Conservation (phyloP, 2,888 invertebrate genomes). For the Criorhina ranunculi region DNA sequence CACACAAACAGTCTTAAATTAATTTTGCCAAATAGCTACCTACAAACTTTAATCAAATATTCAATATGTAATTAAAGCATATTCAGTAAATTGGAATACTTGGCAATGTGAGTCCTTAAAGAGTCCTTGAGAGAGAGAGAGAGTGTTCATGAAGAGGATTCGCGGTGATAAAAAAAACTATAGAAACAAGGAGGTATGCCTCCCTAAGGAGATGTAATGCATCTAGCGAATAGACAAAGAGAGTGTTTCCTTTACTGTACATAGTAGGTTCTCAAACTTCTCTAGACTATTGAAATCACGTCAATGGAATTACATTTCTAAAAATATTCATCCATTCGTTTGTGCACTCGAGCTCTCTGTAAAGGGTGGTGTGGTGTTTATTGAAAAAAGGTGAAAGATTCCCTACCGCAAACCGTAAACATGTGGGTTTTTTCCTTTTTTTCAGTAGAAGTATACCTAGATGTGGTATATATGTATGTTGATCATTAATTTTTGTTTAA, state of each 20-base stretch:
- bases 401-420: slow-evolving; percentile 23
- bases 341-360: neutral
- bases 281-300: slow-evolving; percentile 38
- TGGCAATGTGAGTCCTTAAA: neutral
- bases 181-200: neutral
- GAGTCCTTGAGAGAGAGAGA: too few relatives aligned
- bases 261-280: slow-evolving; percentile 33
- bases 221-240: slow-evolving; percentile 22
- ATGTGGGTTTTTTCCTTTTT: slow-evolving; percentile 43
- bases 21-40: slow-evolving; percentile 11
- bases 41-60: slow-evolving; percentile 54
- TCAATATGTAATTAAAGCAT: slow-evolving; percentile 43
- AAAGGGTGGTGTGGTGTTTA: slow-evolving; percentile 24
- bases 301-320: slow-evolving; percentile 54
- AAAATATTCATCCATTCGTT: slow-evolving; percentile 40
- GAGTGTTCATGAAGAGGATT: too few relatives aligned
- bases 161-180: neutral
- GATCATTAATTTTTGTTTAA: slow-evolving; percentile 55
- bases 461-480: slow-evolving; percentile 13
- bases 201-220: neutral
- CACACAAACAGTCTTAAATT: slow-evolving; percentile 43
- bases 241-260: slow-evolving; percentile 22
- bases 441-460: slow-evolving; percentile 25
- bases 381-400: slow-evolving; percentile 43
- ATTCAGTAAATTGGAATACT: slow-evolving; percentile 50